Conservation (phyloP, 2,797 vertebrate genomes). For the Harpagifer antarcticus region DNA sequence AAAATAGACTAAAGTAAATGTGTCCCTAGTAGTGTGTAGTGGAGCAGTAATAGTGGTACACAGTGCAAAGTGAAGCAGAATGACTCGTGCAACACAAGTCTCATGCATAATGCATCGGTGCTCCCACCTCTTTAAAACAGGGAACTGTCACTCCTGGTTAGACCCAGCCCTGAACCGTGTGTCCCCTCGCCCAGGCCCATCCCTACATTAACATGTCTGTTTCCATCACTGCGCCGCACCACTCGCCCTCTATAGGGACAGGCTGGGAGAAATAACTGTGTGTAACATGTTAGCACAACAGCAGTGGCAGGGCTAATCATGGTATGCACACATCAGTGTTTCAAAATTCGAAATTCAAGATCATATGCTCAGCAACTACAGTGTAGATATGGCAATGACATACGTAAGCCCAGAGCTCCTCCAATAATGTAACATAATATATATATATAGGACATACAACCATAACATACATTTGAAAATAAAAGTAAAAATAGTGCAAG, state of each 20-base stretch:
- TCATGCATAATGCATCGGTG: constrained; percentile 78
- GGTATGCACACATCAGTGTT: too few species aligned
- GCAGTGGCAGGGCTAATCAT: constrained; percentile 11
- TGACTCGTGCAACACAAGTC: constrained; percentile 60
- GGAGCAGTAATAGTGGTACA: constrained; percentile 32
- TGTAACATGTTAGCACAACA: constrained; percentile 44
- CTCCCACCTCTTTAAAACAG: constrained; percentile 58
- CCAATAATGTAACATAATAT: too few species aligned
- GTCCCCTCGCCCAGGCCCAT: constrained; percentile 38
- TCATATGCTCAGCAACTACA: too few species aligned
- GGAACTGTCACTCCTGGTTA: constrained; percentile 76
- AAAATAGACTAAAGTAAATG: constrained; percentile 4
- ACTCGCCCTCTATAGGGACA: constrained; percentile 39
- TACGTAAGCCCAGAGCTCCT: too few species aligned
- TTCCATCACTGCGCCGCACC: constrained; percentile 47
- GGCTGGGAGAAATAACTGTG: constrained; percentile 34
- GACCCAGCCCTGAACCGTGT: constrained; percentile 49
- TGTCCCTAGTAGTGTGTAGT: constrained; percentile 26
- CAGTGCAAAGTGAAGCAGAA: constrained; percentile 54
- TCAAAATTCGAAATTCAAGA: too few species aligned
- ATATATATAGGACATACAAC: too few species aligned
- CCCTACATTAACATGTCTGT: constrained; percentile 71
- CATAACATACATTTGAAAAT: too few species aligned
- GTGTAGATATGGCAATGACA: too few species aligned
- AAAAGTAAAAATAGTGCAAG: too few species aligned